Percentiles rank a stretch among this genome's conserved stretches.
phyloP scores from a whole-genome alignment of 2,113 vertebrate genomes.

The Colius striatus region DNA sequence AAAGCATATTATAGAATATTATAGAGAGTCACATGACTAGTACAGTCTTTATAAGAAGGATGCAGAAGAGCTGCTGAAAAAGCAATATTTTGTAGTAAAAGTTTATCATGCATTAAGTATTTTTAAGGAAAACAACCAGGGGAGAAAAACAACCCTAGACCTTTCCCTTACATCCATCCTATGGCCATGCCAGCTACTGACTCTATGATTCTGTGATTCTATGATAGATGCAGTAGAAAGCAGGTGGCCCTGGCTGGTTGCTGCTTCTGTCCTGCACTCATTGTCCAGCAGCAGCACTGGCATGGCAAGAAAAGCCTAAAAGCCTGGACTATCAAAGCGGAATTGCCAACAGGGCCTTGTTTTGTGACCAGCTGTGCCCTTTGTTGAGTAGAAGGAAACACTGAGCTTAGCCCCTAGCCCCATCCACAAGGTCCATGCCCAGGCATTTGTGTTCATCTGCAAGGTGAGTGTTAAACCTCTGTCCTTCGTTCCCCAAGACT shows the following conservation, averaged over 20 bases:
- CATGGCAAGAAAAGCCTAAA: neutral
- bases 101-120: neutral
- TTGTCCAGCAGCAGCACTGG: neutral
- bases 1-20: neutral
- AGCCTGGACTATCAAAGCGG: neutral
- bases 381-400: accelerated
- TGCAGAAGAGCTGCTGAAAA: neutral
- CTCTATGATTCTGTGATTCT: no score
- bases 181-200: accelerated
- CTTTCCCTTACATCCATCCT: neutral
- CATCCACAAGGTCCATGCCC: no score
- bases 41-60: neutral
- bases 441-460: neutral
- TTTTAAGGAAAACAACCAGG: neutral
- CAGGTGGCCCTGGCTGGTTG: neutral
- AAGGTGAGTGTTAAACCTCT: neutral
- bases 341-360: accelerated
- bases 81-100: neutral
- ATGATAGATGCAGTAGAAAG: neutral
- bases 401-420: neutral
- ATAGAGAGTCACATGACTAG: neutral
- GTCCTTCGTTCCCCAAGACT: neutral
- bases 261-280: neutral
- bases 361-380: neutral
- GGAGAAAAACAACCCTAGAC: neutral